A percentile compares a stretch with the other conserved stretches of the same genome.
Conservation (phyloP, 2,113 vertebrate genomes). For the Petaurus breviceps region DNA sequence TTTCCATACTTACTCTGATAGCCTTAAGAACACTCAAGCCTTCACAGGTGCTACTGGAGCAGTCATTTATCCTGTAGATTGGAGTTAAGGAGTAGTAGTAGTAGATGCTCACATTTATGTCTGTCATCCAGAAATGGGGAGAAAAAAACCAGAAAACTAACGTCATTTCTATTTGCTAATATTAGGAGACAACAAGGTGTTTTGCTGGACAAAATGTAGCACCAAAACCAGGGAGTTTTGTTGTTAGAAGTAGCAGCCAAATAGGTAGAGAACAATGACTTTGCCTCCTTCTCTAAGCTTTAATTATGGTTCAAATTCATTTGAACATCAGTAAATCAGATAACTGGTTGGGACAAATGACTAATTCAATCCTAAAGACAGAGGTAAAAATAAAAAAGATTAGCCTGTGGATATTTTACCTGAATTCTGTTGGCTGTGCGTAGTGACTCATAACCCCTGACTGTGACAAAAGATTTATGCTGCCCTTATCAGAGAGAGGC, state of each 20-base stretch:
- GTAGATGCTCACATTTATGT: constrained; percentile 76
- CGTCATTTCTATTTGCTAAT: constrained; percentile 18
- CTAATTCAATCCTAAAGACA: not conserved
- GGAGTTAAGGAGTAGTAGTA: constrained; percentile 84
- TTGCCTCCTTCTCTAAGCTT: not conserved
- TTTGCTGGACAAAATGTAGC: not conserved
- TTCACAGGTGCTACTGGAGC: constrained; percentile 94
- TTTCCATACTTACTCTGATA: constrained; percentile 87
- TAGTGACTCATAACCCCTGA: too few species aligned
- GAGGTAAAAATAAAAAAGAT: not conserved
- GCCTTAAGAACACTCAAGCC: constrained; percentile 91
- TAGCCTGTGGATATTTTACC: not conserved
- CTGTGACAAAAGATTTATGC: not conserved
- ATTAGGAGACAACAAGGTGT: not conserved
- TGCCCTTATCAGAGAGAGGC: not conserved
- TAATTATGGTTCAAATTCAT: not conserved
- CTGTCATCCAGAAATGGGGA: constrained; percentile 65
- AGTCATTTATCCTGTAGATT: constrained; percentile 88
- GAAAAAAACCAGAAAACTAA: not conserved
- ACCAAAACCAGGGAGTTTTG: not conserved
- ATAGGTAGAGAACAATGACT: not conserved
- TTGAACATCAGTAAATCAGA: not conserved
- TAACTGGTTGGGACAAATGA: not conserved
- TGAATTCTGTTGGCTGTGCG: not conserved
- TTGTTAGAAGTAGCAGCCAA: not conserved